These are phyloP conservation scores for Diplodus sargus DNA, from an alignment of 2,797 vertebrate species.

Conservation along the genomic window DNA sequence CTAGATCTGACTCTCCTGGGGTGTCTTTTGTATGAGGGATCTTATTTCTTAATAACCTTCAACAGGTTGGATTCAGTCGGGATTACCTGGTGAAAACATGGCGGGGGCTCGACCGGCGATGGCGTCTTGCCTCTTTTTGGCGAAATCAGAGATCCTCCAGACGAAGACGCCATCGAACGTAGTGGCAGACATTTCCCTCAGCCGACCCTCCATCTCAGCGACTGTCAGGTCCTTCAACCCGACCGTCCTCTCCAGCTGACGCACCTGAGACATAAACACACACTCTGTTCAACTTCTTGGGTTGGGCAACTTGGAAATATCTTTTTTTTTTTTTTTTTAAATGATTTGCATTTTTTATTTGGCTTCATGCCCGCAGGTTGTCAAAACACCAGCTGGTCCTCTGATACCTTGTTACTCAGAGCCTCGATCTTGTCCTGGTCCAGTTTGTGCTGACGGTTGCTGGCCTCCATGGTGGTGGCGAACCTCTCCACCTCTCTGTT, in stretches of 20 bases:
- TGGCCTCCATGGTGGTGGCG: constrained; percentile 91
- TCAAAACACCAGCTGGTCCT: not conserved
- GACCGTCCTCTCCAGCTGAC: constrained; percentile 95
- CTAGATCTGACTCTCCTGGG: not conserved
- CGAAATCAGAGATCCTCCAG: constrained; percentile 96
- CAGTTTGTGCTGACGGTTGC: constrained; percentile 91
- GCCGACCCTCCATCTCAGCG: constrained; percentile 93
- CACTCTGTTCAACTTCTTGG: not conserved
- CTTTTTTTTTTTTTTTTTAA: too few species aligned
- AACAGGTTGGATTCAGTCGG: not conserved
- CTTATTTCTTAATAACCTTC: too few species aligned
- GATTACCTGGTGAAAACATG: constrained; percentile 92
- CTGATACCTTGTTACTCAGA: constrained; percentile 90
- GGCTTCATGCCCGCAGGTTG: too few species aligned
- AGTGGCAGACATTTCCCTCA: constrained; percentile 91
- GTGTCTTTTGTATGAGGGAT: not conserved
- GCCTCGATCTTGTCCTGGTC: constrained; percentile 97
- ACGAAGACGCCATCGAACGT: constrained; percentile 95
- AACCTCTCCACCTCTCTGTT: constrained; percentile 95
- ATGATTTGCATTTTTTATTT: too few species aligned
- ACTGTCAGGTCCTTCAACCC: constrained; percentile 94
- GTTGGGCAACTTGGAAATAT: too few species aligned
- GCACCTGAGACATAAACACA: constrained; percentile 84
- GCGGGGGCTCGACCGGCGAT: constrained; percentile 92
- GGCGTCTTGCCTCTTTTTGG: constrained; percentile 95